Evolutionary conservation across 2,797 vertebrate genomes (phyloP), one percentile per base, ranked within the genome.

Genomic region (Sitta carolinensis): DNA sequence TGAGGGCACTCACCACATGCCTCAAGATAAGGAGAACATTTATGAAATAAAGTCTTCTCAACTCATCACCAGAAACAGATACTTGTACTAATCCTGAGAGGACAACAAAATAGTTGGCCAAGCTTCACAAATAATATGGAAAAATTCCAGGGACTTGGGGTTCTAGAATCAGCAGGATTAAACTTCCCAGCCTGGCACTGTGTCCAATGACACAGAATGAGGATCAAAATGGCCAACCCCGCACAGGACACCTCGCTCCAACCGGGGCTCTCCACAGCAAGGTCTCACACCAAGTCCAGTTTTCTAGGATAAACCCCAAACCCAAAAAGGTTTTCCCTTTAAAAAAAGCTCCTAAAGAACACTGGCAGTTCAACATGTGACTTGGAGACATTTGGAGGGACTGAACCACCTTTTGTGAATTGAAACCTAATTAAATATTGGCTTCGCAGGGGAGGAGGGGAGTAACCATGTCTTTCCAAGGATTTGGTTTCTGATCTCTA

Each of bases 391-490:
- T 30, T 32, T 45, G 22, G 42, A 83, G 47, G 58, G 51, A 85
- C 89, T 43, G 63, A 92, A 90, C 67, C 92, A 95, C 90, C 78
- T 84, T 88, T 77, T 38, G 85, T 87, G 87, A 89, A 95, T 93
- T 22, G 34, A 90, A 96, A 91, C 62, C 89, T 74, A 82, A 93
- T 96, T 85, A 91, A 95, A 90, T 80, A 93, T 61, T 96, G 90
- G 83, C 62, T 79, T 94, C 77, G 25, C 84, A 68, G 66, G 5
- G 13, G 62, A 95, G 67, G 63, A 47, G 58, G 42, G 68, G 72
- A 74, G 51, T 32, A 79, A 61, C 55, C 34, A 61, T 50, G 59
- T 92, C 83, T 92, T 96, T 95, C 94, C 93, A 96, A 92, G 85
- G 90, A 95, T 27, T 59, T 51, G 11, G 40, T 90, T 87, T 90